Percentiles rank a stretch among this genome's conserved stretches.
Evolutionary conservation across 2,888 invertebrate species (phyloP).

Genomic region (Muscina levida): DNA sequence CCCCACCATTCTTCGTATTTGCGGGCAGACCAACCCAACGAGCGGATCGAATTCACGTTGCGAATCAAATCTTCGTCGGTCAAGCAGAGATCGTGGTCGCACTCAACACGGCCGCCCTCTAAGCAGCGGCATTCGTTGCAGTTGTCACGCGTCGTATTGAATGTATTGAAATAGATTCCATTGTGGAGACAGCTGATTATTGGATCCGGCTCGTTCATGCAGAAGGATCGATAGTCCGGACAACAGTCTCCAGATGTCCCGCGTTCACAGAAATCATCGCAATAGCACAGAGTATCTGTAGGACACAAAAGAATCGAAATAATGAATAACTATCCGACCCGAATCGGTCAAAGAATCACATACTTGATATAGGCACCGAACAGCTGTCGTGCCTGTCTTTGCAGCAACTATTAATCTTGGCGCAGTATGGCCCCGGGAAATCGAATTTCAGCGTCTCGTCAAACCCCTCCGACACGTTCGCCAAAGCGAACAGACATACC

Average conservation of each 20-base stretch:
- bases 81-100: conserved; percentile 88
- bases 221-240: conserved; percentile 91
- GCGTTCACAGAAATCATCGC: conserved; percentile 94
- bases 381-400: conserved; percentile 88
- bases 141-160: conserved; percentile 82
- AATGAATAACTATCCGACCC: not conserved
- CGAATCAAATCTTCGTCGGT: conserved; percentile 86
- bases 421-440: conserved; percentile 79
- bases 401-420: conserved; percentile 83
- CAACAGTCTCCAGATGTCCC: conserved; percentile 90
- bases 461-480: conserved; percentile 64
- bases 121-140: conserved; percentile 88
- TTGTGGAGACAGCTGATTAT: conserved; percentile 80
- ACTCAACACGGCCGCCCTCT: conserved; percentile 79
- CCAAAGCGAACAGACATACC: conserved; percentile 45
- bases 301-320: not conserved
- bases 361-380: conserved; percentile 88
- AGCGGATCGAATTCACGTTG: conserved; percentile 83
- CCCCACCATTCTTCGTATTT: conserved; percentile 93
- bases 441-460: conserved; percentile 75
- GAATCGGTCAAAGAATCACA: conserved; percentile 64
- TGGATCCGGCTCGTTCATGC: conserved; percentile 81
- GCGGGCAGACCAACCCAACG: conserved; percentile 87
- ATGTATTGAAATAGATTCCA: conserved; percentile 81
- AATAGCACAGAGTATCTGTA: conserved; percentile 93